Evolutionary conservation across 2,888 invertebrate genomes (phyloP), one percentile per base, ranked within the genome.

Genomic region (Diplolepis rosae): DNA sequence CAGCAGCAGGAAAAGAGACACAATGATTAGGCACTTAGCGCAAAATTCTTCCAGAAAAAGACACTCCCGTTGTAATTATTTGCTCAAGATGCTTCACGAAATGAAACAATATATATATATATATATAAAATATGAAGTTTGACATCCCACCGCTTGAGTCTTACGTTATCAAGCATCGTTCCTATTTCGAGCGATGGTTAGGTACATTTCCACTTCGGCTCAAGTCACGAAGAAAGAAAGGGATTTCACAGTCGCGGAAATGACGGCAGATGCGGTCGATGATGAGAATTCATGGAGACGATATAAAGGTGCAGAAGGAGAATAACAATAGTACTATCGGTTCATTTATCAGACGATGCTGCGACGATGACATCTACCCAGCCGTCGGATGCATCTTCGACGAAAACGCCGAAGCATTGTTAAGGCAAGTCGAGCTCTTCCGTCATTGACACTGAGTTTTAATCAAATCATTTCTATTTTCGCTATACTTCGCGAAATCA

Each of bases 291-390:
- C 65, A 69, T 68, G 54, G 75, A 69, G 79, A 74, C 79, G 80
- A 81, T 80, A 83, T 80, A 83, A 84, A 85, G 85, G 82, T 84
- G 77, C 81, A 82, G 82, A 82, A 82, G 85, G 79, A 77, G 77
- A 73, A 75, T 72, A 80, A 85, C 86, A 88, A 88, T 85, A 81
- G 79, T 82, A 79, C 81, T 88, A 88, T 88, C 88, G 84, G 80
- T 86, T 88, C 88, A 88, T 88, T 88, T 87, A 88, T 88, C 88
- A 83, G 83, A 73, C 82, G 82, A 83, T 87, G 69, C 79, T 79
- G 72, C 76, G 67, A 68, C 54, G 66, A 71, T 73, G 66, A 69
- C 77, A 71, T 72, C 80, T 72, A 75, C 71, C 73, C 73, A 70
- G 71, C 42, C 73, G 71, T 70, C 74, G 77, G 69, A 74, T 75